A percentile compares a stretch with the other conserved stretches of the same genome.
phyloP scores from a whole-genome alignment of 1,140 invertebrate genomes.

The Aphis craccivora region DNA sequence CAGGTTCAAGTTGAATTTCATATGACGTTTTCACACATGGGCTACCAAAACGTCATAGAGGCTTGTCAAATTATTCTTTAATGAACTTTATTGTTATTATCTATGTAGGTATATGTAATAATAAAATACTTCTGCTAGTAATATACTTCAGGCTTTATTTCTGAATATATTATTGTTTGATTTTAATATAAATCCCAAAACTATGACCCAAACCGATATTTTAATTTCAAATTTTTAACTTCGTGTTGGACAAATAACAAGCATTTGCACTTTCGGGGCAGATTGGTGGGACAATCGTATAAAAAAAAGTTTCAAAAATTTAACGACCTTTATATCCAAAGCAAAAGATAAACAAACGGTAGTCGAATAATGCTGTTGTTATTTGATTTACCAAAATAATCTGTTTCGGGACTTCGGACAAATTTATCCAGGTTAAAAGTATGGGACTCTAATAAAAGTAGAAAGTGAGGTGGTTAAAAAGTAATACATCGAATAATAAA shows the following conservation, averaged over 20 bases:
- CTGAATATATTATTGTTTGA: too few species aligned
- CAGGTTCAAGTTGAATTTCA: background rate
- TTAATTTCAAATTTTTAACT: background rate
- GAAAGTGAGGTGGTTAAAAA: background rate
- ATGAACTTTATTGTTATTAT: background rate
- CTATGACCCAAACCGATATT: background rate
- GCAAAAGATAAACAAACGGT: background rate
- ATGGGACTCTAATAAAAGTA: background rate
- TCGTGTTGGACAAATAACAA: background rate
- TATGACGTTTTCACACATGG: background rate
- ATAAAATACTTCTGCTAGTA: background rate
- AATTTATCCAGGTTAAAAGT: slow-evolving; percentile 9
- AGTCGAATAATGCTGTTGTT: background rate
- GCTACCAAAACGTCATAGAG: background rate
- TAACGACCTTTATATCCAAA: background rate
- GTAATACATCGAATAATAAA: background rate
- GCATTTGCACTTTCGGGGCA: background rate
- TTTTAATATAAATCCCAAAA: background rate
- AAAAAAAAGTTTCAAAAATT: background rate
- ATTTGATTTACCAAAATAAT: slow-evolving; percentile 32
- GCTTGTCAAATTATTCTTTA: background rate
- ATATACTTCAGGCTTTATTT: background rate
- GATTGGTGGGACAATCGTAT: background rate
- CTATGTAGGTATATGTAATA: background rate
- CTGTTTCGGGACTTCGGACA: background rate